phyloP scores from a whole-genome alignment of 2,888 invertebrate species.

The Hyposoter dolosus region DNA sequence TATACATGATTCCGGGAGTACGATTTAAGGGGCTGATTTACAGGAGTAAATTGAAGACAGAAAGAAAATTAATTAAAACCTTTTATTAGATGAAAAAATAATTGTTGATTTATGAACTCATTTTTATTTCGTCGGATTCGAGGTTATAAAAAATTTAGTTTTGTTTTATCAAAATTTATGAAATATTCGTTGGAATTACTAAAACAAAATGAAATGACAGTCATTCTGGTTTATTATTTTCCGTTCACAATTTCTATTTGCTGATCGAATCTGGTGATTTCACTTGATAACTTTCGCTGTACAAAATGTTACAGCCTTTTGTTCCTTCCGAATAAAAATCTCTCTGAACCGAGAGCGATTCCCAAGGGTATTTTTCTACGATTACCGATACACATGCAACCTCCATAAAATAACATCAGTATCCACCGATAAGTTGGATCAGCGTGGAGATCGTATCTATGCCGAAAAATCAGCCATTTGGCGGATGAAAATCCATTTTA shows the following conservation, averaged over 20 bases:
- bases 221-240: neutral
- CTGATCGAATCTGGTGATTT: neutral
- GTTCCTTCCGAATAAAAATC: neutral
- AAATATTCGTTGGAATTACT: neutral
- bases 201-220: neutral
- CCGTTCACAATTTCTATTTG: neutral
- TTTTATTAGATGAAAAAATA: neutral
- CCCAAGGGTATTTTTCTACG: constrained; percentile 1
- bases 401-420: constrained; percentile 27
- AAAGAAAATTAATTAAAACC: neutral
- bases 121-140: neutral
- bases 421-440: constrained; percentile 46
- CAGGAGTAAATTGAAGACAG: neutral
- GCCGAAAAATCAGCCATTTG: constrained; percentile 36
- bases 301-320: neutral
- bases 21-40: neutral
- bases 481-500: constrained; percentile 47
- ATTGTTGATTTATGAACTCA: neutral
- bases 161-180: neutral
- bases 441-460: constrained; percentile 28
- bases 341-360: neutral
- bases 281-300: neutral
- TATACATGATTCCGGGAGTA: constrained; percentile 18
- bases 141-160: neutral
- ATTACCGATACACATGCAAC: neutral